Percentiles rank a stretch among this genome's conserved stretches.
These are phyloP conservation scores for Thymelicus acteon DNA, from an alignment of 2,888 invertebrate species.

Conservation along the genomic window DNA sequence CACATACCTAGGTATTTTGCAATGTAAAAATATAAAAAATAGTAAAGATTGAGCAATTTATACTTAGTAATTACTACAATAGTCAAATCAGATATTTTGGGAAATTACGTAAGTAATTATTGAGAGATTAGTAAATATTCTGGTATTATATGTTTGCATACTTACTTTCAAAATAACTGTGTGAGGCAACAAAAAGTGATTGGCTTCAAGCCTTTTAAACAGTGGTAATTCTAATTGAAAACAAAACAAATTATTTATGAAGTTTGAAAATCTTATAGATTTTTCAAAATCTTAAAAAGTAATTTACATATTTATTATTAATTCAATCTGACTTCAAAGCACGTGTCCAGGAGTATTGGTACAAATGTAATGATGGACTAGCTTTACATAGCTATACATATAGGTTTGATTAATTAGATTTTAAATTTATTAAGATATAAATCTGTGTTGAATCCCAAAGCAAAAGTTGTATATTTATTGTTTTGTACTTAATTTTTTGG, in stretches of 20 bases:
- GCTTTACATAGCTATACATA: background rate
- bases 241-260: too few species aligned
- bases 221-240: too few species aligned
- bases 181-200: too few species aligned
- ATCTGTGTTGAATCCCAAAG: constrained; percentile 18
- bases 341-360: background rate
- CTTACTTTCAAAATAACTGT: too few species aligned
- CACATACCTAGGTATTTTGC: background rate
- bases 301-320: too few species aligned
- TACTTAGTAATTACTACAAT: background rate
- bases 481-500: constrained; percentile 6
- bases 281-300: too few species aligned
- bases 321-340: background rate
- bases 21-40: background rate
- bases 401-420: background rate
- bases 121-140: too few species aligned
- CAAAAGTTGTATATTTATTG: constrained; percentile 2
- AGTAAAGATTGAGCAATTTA: background rate
- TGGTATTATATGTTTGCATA: too few species aligned
- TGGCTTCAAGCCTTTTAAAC: too few species aligned
- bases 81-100: background rate
- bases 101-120: background rate
- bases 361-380: background rate
- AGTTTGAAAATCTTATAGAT: too few species aligned
- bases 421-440: background rate